Base-by-base conservation (phyloP, 2,113 vertebrate genomes). In the Machaerirhynchus nigripectus region DNA sequence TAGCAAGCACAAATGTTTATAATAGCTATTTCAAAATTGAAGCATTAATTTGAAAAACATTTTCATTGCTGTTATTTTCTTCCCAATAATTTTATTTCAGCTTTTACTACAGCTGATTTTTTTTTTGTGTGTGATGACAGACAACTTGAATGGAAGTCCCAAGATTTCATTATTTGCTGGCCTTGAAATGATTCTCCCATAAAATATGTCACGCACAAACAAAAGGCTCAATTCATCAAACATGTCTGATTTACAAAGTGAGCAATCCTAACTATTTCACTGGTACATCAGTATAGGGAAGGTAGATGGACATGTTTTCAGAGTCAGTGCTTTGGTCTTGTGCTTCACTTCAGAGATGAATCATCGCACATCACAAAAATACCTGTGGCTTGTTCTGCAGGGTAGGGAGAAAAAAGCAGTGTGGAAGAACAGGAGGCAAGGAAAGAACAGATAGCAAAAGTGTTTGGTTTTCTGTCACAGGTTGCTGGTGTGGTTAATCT, bases 1-100 rank as follows among this genome's bases (percentile, higher is more conserved):
- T 89, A 94, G 97, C 95, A 97, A 96, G 97, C 95, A 94, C 94
- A 98, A 98, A 97, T 98, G 97, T 98, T 98, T 97, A 95, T 96
- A 97, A 97, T 87, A 97, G 97, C 89, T 97, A 95, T 98, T 98
- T 97, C 88, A 94, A 95, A 97, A 97, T 55, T 60, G 46, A 65
- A 95, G 60, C 33, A 37, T 92, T 93, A 92, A 86, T 96, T 97
- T 97, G 87, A 96, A 87, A 93, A 95, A 67, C 47, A 87, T 95
- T 96, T 97, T 96, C 74, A 92, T 95, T 92, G 95, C 87, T 91
- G 80, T 39, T 97, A 97, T 97, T 97, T 97, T 94, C 77, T 96
- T 96, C 68, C 75, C 84, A 94, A 96, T 94, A 92, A 96, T 97
- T 96, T 96, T 95, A 96, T 96, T 97, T 97, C 70, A 92, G 68